phyloP scores from a whole-genome alignment of 2,888 invertebrate genomes.

The Teleogryllus oceanicus region DNA sequence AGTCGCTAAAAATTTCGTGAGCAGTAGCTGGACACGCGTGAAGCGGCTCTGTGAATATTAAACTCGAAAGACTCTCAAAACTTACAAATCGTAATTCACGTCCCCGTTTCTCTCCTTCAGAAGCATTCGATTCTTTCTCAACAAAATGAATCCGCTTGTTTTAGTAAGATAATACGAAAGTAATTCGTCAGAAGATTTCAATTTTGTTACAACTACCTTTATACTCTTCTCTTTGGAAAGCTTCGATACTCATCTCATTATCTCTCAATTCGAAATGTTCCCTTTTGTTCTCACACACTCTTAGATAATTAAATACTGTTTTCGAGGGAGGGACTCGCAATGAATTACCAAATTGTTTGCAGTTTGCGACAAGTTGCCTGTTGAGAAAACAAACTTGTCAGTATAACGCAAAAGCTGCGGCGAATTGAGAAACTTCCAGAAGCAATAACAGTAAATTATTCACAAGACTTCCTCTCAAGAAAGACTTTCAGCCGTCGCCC shows the following conservation, averaged over 20 bases:
- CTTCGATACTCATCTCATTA: constrained; percentile 1
- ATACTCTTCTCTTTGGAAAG: too few species aligned
- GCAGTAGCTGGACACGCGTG: too few species aligned
- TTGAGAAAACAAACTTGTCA: neutral
- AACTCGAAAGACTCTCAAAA: too few species aligned
- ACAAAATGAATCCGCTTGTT: too few species aligned
- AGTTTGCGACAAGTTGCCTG: neutral
- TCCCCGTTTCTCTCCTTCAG: too few species aligned
- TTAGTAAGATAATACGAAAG: too few species aligned
- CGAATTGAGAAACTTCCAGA: neutral
- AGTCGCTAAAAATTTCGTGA: too few species aligned
- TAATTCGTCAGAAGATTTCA: too few species aligned
- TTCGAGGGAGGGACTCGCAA: neutral
- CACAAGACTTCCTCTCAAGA: neutral
- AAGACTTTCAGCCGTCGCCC: neutral
- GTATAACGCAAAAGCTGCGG: neutral
- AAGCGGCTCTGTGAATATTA: too few species aligned
- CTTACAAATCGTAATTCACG: too few species aligned
- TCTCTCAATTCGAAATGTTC: neutral
- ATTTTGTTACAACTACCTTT: too few species aligned
- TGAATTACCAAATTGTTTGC: neutral
- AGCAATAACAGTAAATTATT: constrained; percentile 18
- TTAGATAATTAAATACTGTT: constrained; percentile 3
- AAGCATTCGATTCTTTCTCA: too few species aligned
- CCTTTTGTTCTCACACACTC: neutral